Conservation (phyloP, 2,113 vertebrate species). For the Dicaeum eximium region DNA sequence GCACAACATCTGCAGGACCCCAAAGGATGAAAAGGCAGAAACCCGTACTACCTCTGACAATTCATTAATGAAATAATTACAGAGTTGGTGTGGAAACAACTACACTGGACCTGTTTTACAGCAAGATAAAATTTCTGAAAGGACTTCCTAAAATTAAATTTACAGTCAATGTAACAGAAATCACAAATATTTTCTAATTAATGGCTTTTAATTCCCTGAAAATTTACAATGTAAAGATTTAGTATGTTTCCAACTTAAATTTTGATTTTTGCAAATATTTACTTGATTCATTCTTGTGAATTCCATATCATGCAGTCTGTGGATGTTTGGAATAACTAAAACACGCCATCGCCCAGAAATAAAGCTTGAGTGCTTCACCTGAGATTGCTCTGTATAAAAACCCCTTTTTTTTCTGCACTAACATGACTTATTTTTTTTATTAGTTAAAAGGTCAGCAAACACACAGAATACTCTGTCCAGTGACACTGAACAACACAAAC, state of each 20-base stretch:
- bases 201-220: neutral
- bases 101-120: neutral
- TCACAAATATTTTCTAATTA: neutral
- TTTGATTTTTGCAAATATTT: neutral
- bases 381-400: neutral
- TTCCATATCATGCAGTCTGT: neutral
- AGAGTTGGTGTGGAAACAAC: neutral
- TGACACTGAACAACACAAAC: conserved; percentile 22
- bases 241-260: neutral
- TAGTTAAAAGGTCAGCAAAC: conserved; percentile 29
- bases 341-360: neutral
- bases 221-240: neutral
- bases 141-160: neutral
- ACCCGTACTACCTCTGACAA: neutral
- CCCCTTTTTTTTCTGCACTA: neutral
- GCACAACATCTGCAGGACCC: neutral
- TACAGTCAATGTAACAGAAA: neutral
- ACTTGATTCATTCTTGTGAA: neutral
- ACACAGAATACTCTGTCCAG: neutral
- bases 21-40: neutral
- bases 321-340: neutral
- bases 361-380: neutral
- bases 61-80: neutral
- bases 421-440: neutral
- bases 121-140: neutral